Evolutionary conservation across 2,797 vertebrate species (phyloP), one percentile per base, ranked within the genome.

Genomic region (Macropus fuliginosus): DNA sequence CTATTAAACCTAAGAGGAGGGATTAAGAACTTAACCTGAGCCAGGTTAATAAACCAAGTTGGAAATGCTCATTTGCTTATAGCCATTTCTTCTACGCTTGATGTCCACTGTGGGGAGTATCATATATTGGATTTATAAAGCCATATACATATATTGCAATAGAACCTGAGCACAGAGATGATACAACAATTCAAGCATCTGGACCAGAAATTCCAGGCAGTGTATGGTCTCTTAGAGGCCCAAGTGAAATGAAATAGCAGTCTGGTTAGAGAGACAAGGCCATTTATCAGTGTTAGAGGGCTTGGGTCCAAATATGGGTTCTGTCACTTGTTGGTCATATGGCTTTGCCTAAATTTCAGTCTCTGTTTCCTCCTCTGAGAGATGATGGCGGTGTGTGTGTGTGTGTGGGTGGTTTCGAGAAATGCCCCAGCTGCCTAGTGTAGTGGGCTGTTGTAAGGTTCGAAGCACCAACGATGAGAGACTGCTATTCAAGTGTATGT

Each of bases 21-120:
- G 56, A 90, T 91, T 95, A 66, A 90, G 29, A 94, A 29, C 31
- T 54, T 31, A 31, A 92, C 40, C 29, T 21, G 89, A 55, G 59
- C 11, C 18, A 91, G 46, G 54, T 46, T 87, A 95, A 95, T 50
- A 89, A 54, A 56, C 87, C 16, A 55, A 56, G 62, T 46, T 57
- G 16, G 91, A 92, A 95, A 92, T 95, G 90, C 62, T 24, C 56
- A n/a, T 90, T 94, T 74, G 31, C 91, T 94, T 56, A 95, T 16
- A 96, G 29, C 50, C 54, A 29, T 87, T 94, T 93, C 66, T 96
- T 46, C 74, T 94, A 81, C 55, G 52, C 14, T 90, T 94, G 94
- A 59, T 27, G 46, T 59, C 74, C 91, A 29, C 54, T 59, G 59
- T 91, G 52, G 29, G 93, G 55, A 94, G 54, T 91, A 24, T 91